These are phyloP conservation scores for Desoria tigrina DNA, from an alignment of 2,888 invertebrate species.

Conservation along the genomic window DNA sequence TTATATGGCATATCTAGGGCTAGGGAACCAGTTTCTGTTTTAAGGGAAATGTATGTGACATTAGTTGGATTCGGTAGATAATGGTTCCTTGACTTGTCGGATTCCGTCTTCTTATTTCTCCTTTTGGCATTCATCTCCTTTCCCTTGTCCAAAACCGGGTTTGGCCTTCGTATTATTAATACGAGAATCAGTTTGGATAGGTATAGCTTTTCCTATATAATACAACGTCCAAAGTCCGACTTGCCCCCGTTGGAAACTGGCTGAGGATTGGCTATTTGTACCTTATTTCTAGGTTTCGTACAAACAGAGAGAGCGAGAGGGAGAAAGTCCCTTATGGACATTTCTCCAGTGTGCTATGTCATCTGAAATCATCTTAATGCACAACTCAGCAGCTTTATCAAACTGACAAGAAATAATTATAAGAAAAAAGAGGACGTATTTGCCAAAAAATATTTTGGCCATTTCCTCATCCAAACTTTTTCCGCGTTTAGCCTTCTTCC, in stretches of 20 bases:
- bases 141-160: too few relatives aligned
- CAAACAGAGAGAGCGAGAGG: too few relatives aligned
- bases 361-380: conserved; percentile 4
- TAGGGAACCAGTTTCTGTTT: too few relatives aligned
- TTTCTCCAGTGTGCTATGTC: conserved; percentile 7
- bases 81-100: conserved; percentile 2
- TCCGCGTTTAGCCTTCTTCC: neutral
- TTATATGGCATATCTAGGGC: too few relatives aligned
- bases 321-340: neutral
- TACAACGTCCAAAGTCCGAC: too few relatives aligned
- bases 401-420: conserved; percentile 10
- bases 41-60: too few relatives aligned
- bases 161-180: too few relatives aligned
- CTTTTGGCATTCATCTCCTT: conserved; percentile 9
- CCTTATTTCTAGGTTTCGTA: neutral
- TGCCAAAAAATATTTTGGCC: conserved; percentile 11
- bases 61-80: conserved; percentile 4
- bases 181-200: too few relatives aligned
- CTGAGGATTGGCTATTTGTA: neutral
- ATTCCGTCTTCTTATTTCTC: conserved; percentile 3
- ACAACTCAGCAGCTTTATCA: conserved; percentile 14
- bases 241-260: too few relatives aligned
- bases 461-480: neutral
- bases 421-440: conserved; percentile 3
- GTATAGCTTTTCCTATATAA: too few relatives aligned